Percentiles rank a stretch among this genome's conserved stretches.
These are phyloP conservation scores for Orbicella faveolata DNA, from an alignment of 64 coral and sea anemone species.

Conservation along the genomic window DNA sequence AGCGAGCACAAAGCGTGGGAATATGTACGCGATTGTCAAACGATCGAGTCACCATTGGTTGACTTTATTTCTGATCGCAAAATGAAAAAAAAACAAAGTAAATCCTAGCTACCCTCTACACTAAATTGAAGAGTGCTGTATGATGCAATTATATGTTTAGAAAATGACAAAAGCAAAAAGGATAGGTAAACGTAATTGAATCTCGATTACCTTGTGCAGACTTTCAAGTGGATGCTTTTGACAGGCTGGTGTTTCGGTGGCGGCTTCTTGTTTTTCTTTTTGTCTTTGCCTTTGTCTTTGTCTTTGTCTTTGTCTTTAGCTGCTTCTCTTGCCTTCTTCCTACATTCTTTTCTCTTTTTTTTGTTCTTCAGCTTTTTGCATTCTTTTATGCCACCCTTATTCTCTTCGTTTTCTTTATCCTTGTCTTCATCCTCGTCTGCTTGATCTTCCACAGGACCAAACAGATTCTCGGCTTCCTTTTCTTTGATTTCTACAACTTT, in stretches of 20 bases:
- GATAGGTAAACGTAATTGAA: too few species aligned
- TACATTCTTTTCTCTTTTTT: neutral
- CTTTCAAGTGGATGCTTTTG: slow-evolving; percentile 37
- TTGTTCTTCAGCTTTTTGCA: neutral
- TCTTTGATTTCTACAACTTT: slow-evolving; percentile 20
- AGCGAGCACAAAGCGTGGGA: too few species aligned
- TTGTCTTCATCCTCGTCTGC: neutral
- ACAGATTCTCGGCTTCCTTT: neutral
- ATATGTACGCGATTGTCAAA: too few species aligned
- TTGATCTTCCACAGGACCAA: slow-evolving; percentile 1
- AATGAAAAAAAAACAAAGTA: too few species aligned
- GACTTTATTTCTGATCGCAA: too few species aligned
- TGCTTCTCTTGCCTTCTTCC: too few species aligned
- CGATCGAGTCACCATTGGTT: too few species aligned
- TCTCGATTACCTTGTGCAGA: slow-evolving; percentile 53
- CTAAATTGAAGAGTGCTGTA: too few species aligned
- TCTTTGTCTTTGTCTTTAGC: neutral
- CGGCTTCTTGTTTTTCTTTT: slow-evolving; percentile 18
- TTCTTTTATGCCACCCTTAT: neutral
- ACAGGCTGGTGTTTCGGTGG: slow-evolving; percentile 30
- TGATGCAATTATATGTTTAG: too few species aligned
- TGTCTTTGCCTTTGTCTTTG: neutral
- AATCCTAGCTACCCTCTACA: too few species aligned
- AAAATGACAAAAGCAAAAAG: too few species aligned
- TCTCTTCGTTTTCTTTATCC: neutral